These are phyloP conservation scores for Microplitis demolitor DNA, from an alignment of 1,140 invertebrate genomes.

Conservation along the genomic window DNA sequence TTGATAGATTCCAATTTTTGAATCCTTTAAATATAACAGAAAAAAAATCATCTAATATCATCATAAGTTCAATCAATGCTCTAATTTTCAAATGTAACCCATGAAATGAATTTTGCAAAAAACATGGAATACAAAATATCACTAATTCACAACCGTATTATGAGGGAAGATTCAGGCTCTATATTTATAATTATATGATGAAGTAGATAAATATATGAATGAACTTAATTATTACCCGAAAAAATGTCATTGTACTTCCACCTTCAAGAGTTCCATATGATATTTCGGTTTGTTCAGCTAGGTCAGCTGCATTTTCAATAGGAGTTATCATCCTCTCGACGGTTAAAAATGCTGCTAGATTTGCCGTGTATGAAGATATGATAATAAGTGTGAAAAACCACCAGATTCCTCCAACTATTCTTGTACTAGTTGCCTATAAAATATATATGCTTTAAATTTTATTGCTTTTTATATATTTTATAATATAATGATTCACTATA, in stretches of 20 bases:
- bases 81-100: too few species aligned
- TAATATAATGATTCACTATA: too few species aligned
- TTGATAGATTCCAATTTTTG: conserved; percentile 93
- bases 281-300: conserved; percentile 93
- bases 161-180: too few species aligned
- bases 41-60: background rate
- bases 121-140: too few species aligned
- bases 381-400: conserved; percentile 99
- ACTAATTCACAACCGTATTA: too few species aligned
- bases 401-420: conserved; percentile 95
- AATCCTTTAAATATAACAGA: conserved; percentile 69
- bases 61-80: background rate
- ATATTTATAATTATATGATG: too few species aligned
- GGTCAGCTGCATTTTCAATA: conserved; percentile 93
- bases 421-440: conserved; percentile 86
- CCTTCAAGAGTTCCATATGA: conserved; percentile 91
- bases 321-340: conserved; percentile 96
- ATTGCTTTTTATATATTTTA: background rate
- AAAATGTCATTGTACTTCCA: conserved; percentile 97
- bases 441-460: background rate
- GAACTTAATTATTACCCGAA: conserved; percentile 71
- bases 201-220: too few species aligned
- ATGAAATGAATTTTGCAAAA: too few species aligned
- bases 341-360: conserved; percentile 94
- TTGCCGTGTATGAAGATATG: conserved; percentile 97